Conservation (phyloP, 2,113 vertebrate genomes). For the Thalassoma bifasciatum region DNA sequence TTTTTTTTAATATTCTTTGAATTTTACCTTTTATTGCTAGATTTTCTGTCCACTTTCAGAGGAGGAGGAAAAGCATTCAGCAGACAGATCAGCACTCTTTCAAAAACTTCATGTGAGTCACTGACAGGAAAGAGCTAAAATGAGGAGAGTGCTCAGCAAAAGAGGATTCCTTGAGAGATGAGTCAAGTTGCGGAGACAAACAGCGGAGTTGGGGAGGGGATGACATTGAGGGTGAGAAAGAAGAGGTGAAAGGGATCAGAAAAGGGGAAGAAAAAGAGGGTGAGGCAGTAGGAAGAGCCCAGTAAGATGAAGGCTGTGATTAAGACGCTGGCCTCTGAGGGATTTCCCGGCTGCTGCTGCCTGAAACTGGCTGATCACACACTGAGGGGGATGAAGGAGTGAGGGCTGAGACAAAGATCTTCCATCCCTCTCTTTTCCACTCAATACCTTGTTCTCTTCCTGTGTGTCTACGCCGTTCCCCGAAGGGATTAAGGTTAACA, state of each 20-base stretch:
- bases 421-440: slow-evolving; percentile 62
- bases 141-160: slow-evolving; percentile 20
- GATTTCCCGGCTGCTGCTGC: slow-evolving; percentile 70
- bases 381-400: slow-evolving; percentile 65
- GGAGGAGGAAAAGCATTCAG: neutral
- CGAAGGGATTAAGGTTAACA: slow-evolving; percentile 76
- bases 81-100: slow-evolving; percentile 25
- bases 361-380: slow-evolving; percentile 66
- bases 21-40: slow-evolving; percentile 16
- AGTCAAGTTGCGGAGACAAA: slow-evolving; percentile 45
- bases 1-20: neutral
- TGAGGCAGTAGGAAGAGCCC: slow-evolving; percentile 53
- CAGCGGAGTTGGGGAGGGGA: slow-evolving; percentile 7
- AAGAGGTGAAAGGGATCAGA: slow-evolving; percentile 38
- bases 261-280: slow-evolving; percentile 12
- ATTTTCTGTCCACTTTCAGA: slow-evolving; percentile 11
- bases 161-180: slow-evolving; percentile 37
- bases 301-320: slow-evolving; percentile 74
- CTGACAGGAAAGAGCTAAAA: slow-evolving; percentile 34
- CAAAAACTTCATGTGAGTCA: slow-evolving; percentile 37
- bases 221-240: slow-evolving; percentile 33
- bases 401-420: slow-evolving; percentile 72
- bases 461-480: slow-evolving; percentile 64
- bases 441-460: slow-evolving; percentile 66
- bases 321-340: slow-evolving; percentile 66